Conservation (phyloP, 23 tunicate species). For the Aplidium turbinatum region DNA sequence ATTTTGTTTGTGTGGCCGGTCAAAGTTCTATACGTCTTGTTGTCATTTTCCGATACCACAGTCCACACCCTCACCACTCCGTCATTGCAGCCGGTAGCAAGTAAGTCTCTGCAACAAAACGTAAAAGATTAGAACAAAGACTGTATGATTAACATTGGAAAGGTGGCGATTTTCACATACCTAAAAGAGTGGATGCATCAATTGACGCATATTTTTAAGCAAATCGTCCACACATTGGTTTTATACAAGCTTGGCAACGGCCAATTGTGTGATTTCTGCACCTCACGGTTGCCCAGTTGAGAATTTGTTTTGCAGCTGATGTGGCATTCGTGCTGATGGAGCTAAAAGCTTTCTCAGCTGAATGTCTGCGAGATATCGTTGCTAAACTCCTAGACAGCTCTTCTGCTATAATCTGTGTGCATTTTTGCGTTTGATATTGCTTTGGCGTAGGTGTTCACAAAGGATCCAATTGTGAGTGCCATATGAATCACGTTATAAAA, state of each 20-base stretch:
- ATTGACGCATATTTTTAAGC: not conserved
- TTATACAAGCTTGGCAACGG: conserved; percentile 16
- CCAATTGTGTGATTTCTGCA: conserved; percentile 38
- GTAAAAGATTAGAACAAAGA: not conserved
- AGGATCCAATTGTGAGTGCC: too few relatives aligned
- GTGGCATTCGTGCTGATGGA: conserved; percentile 7
- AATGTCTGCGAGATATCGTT: conserved; percentile 26
- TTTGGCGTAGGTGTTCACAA: conserved; percentile 12
- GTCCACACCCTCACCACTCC: conserved; percentile 73
- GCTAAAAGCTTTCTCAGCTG: conserved; percentile 16
- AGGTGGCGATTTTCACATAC: too few relatives aligned
- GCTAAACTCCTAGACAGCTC: conserved; percentile 30
- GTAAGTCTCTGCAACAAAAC: conserved; percentile 39
- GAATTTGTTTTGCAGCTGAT: conserved; percentile 1
- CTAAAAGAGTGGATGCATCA: too few relatives aligned
- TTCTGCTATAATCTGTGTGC: conserved; percentile 25
- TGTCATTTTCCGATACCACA: conserved; percentile 2
- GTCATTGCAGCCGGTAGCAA: conserved; percentile 89
- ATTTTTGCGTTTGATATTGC: conserved; percentile 14
- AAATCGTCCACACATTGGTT: not conserved
- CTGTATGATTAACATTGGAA: too few relatives aligned
- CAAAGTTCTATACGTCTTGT: conserved; percentile 13
- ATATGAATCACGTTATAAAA: too few relatives aligned
- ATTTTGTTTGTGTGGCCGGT: conserved; percentile 54
- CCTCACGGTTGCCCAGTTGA: conserved; percentile 28